Percentiles rank a stretch among this genome's conserved stretches.
Evolutionary conservation across 2,888 invertebrate genomes (phyloP).

Genomic region (Tenodera sinensis): DNA sequence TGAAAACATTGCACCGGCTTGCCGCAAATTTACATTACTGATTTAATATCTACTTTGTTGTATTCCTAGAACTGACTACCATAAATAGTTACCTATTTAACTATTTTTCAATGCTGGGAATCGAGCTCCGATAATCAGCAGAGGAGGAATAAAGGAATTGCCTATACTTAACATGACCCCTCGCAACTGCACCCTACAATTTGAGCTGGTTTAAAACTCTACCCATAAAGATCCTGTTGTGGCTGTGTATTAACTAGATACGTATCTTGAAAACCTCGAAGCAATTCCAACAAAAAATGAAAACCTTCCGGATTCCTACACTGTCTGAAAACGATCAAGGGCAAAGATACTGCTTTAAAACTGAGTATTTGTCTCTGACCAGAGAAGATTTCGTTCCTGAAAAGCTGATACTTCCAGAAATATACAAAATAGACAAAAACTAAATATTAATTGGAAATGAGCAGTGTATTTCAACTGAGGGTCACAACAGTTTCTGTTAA

Average conservation of each 20-base stretch:
- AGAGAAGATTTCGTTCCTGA: too few relatives aligned
- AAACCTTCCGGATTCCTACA: neutral
- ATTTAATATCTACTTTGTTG: neutral
- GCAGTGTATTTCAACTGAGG: too few relatives aligned
- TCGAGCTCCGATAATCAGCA: neutral
- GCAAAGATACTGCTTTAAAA: neutral
- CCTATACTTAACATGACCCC: neutral
- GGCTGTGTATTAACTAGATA: neutral
- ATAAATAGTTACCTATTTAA: neutral
- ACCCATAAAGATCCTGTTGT: neutral
- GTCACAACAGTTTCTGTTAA: too few relatives aligned
- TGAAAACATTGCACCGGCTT: too few relatives aligned
- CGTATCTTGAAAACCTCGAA: neutral
- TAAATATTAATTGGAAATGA: too few relatives aligned
- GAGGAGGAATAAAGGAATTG: neutral
- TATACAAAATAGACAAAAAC: too few relatives aligned
- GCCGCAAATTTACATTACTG: too few relatives aligned
- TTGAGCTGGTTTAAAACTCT: neutral
- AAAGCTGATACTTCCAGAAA: too few relatives aligned
- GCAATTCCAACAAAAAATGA: neutral
- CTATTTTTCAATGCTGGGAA: neutral
- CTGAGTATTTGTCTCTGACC: too few relatives aligned
- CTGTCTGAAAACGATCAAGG: neutral
- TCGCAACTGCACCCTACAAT: neutral
- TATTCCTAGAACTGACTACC: neutral